phyloP scores from a whole-genome alignment of 1,140 invertebrate species.

The Zaprionus ornatus region DNA sequence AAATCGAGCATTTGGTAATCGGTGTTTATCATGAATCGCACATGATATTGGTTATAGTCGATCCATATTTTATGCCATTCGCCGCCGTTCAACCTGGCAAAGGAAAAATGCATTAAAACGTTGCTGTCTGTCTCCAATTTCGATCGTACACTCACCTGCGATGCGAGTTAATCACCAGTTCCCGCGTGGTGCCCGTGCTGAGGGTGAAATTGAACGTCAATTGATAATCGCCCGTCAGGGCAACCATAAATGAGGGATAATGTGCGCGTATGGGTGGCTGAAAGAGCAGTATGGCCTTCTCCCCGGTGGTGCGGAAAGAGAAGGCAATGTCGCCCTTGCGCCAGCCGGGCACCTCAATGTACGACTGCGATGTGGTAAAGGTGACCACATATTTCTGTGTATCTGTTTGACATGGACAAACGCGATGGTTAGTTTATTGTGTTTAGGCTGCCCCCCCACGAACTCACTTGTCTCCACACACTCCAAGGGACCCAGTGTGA shows the following conservation, averaged over 20 bases:
- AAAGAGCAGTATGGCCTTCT: constrained; percentile 94
- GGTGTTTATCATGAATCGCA: constrained; percentile 96
- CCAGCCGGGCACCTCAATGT: constrained; percentile 96
- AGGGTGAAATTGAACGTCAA: constrained; percentile 95
- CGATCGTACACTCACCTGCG: constrained; percentile 80
- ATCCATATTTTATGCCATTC: constrained; percentile 98
- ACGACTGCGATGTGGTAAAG: constrained; percentile 95
- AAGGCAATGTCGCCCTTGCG: constrained; percentile 95
- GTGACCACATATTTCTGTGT: constrained; percentile 96
- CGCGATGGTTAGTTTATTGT: constrained; percentile 7
- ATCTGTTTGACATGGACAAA: constrained; percentile 85
- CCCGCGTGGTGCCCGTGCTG: constrained; percentile 91
- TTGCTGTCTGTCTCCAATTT: neutral
- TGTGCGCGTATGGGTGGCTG: constrained; percentile 94
- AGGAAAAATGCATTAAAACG: neutral
- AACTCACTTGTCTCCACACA: constrained; percentile 96
- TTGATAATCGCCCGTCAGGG: constrained; percentile 92
- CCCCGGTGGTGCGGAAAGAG: constrained; percentile 95
- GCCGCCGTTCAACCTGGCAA: constrained; percentile 90
- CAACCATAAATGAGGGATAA: constrained; percentile 95
- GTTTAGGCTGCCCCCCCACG: neutral
- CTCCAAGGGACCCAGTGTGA: constrained; percentile 94
- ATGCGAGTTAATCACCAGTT: constrained; percentile 91
- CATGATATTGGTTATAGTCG: constrained; percentile 96
- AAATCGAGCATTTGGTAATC: constrained; percentile 94